Conservation (phyloP, 2,797 vertebrate genomes). For the Prionace glauca region DNA sequence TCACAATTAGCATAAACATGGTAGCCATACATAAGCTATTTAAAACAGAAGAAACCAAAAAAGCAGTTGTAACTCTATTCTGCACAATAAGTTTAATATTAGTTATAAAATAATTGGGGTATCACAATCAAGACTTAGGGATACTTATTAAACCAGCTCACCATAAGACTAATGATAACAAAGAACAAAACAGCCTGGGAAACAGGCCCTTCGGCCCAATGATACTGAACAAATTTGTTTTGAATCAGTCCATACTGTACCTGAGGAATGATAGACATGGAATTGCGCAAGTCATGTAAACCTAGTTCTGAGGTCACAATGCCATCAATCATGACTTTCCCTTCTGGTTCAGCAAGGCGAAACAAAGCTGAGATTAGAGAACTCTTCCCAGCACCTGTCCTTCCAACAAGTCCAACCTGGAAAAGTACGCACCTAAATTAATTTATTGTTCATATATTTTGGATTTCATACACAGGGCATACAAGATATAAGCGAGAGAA, state of each 20-base stretch:
- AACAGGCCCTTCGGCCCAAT: no score
- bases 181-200: no score
- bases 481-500: neutral
- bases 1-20: neutral
- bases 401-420: constrained; percentile 83
- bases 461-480: neutral
- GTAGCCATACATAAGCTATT: neutral
- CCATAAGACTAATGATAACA: neutral
- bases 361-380: constrained; percentile 86
- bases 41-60: neutral
- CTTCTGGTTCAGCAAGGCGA: constrained; percentile 80
- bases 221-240: neutral
- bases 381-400: constrained; percentile 88
- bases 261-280: constrained; percentile 96
- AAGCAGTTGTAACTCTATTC: neutral
- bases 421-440: neutral
- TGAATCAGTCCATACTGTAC: constrained; percentile 49
- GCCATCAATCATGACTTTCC: constrained; percentile 82
- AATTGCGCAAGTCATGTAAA: constrained; percentile 83
- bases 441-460: neutral
- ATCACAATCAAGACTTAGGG: neutral
- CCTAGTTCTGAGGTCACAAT: constrained; percentile 79
- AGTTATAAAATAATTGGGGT: neutral
- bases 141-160: neutral
- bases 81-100: neutral